Evolutionary conservation across 2,888 invertebrate genomes (phyloP).

Genomic region (Apotomis capreana): DNA sequence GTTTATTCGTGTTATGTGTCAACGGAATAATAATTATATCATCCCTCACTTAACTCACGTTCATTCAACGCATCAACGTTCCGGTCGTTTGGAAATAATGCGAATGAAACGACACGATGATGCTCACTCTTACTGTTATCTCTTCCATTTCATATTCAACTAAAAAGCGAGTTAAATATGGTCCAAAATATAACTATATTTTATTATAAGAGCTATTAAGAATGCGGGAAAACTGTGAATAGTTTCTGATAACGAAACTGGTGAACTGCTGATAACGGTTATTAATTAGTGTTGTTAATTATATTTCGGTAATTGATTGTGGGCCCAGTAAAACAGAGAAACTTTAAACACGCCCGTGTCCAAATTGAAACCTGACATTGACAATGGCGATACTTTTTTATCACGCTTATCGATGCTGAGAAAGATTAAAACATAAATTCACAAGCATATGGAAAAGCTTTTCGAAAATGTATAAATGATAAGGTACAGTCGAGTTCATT

Average conservation of each 20-base stretch:
- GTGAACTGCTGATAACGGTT: slow-evolving; percentile 18
- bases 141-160: background rate
- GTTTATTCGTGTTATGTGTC: no score
- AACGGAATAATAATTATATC: background rate
- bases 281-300: slow-evolving; percentile 21
- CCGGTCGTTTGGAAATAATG: slow-evolving; percentile 2
- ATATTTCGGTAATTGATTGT: slow-evolving; percentile 4
- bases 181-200: slow-evolving; percentile 3
- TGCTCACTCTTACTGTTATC: background rate
- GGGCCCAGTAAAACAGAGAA: no score
- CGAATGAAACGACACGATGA: background rate
- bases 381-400: no score
- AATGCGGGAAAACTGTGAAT: slow-evolving; percentile 21
- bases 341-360: no score
- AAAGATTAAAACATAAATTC: no score
- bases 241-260: slow-evolving; percentile 23
- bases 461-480: no score
- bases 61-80: no score
- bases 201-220: slow-evolving; percentile 9
- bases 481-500: no score
- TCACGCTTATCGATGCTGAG: no score
- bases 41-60: no score
- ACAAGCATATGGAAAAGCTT: no score
- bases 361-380: no score
- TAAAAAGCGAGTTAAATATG: background rate